Evolutionary conservation across 2,797 vertebrate species (phyloP), one percentile per base, ranked within the genome.

Genomic region (Cynodonichthys magdalenae): DNA sequence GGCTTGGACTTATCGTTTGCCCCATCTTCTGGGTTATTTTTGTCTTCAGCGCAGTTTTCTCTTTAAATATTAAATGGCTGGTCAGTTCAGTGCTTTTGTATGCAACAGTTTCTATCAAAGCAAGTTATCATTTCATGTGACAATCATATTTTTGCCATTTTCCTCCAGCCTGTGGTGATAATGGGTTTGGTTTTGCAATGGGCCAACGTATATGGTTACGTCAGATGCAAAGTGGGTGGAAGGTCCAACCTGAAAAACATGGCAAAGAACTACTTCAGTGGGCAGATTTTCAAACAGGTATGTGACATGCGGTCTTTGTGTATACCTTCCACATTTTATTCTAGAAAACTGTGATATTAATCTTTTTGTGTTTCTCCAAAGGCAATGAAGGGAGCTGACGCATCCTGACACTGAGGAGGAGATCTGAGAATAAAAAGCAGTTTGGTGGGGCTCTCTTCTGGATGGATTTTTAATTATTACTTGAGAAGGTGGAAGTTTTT

Each of bases 51-150:
- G 92, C 94, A 2, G 90, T 98, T 53, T 92, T 97, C 68, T 95
- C 96, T 7, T 93, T 98, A 72, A 94, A 92, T 81, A 91, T 98
- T 55, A 98, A 97, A 66, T 99, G 97, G 97, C 79, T 98, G 96
- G 97, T 98, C 81, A 94, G 96, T 95, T 41, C 58, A 5, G 8
- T 34, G 41, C 19, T 18, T 72, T 34, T 57, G n/a, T 6, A 0
- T 36, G 56, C 45, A 34, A 48, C 2, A n/a, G 1, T 28, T 1
- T 46, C 20, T 48, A 57, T 28, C 31, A 0, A 24, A 9, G 12
- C 1, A 42, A 3, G 3, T 58, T 29, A 7, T 34, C 34, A 5
- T 3, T 46, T 19, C 0, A 12, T 14, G 3, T 62, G 27, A 67
- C 0, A 50, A 41, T 49, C 9, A 5, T 52, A 5, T 28, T 48